phyloP scores from a whole-genome alignment of 2,888 invertebrate genomes.

The Unio pictorum region DNA sequence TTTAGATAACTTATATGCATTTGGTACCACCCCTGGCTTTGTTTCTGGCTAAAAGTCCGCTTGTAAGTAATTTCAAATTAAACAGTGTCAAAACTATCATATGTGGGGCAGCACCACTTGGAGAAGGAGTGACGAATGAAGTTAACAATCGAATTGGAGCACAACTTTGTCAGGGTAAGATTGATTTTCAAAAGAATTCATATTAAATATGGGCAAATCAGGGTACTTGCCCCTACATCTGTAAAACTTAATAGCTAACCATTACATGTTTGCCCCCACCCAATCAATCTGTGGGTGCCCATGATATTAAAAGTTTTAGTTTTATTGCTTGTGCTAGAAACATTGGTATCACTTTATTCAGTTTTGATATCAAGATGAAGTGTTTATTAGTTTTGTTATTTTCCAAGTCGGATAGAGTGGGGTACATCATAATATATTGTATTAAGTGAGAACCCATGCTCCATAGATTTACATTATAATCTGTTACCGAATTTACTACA shows the following conservation, averaged over 20 bases:
- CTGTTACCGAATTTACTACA: too few species aligned
- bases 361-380: too few species aligned
- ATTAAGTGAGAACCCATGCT: too few species aligned
- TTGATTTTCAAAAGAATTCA: not conserved
- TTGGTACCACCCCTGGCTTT: slow-evolving; percentile 86
- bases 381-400: too few species aligned
- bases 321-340: not conserved
- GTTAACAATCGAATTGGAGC: slow-evolving; percentile 29
- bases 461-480: too few species aligned
- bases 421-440: too few species aligned
- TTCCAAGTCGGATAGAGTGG: too few species aligned
- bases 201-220: not conserved
- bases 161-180: slow-evolving; percentile 12
- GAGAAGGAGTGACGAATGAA: slow-evolving; percentile 76
- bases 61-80: slow-evolving; percentile 82
- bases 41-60: slow-evolving; percentile 79
- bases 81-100: slow-evolving; percentile 80
- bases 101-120: slow-evolving; percentile 87
- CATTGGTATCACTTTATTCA: too few species aligned
- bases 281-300: too few species aligned
- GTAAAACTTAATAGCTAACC: too few species aligned
- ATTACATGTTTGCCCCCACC: too few species aligned
- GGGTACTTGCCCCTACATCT: not conserved
- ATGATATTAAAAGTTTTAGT: not conserved
- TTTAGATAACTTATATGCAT: slow-evolving; percentile 78